Percentiles rank a stretch among this genome's conserved stretches.
phyloP scores from a whole-genome alignment of 1,140 invertebrate species.

The Papilio aristodemus region DNA sequence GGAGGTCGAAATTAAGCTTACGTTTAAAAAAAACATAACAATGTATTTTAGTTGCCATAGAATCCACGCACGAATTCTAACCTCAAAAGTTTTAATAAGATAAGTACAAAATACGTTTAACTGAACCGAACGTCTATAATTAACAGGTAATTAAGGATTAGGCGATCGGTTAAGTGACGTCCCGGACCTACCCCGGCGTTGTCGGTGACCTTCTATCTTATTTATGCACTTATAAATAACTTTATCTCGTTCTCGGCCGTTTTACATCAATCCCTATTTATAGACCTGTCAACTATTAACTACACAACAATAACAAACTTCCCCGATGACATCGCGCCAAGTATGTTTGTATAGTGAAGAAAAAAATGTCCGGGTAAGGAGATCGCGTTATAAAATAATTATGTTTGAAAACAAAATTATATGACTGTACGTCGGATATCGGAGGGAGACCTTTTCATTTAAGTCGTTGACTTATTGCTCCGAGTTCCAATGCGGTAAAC shows the following conservation, averaged over 20 bases:
- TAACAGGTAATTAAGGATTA: conserved; percentile 44
- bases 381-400: conserved; percentile 38
- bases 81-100: conserved; percentile 1
- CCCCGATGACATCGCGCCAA: background rate
- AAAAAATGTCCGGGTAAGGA: conserved; percentile 34
- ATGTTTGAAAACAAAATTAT: conserved; percentile 32
- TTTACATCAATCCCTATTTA: conserved; percentile 56
- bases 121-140: conserved; percentile 59
- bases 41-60: background rate
- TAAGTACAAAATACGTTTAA: conserved; percentile 38
- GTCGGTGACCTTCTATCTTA: conserved; percentile 57
- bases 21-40: conserved; percentile 37
- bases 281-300: conserved; percentile 38
- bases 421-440: background rate
- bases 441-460: conserved; percentile 47
- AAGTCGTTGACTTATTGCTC: conserved; percentile 67
- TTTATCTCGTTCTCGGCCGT: conserved; percentile 54
- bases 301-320: conserved; percentile 36
- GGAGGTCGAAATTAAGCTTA: conserved; percentile 50
- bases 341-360: background rate
- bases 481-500: conserved; percentile 53
- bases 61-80: background rate
- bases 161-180: conserved; percentile 40
- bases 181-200: conserved; percentile 55
- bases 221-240: conserved; percentile 70